Percentiles rank a stretch among this genome's conserved stretches.
Conservation (phyloP, 2,888 invertebrate genomes). For the Scaptomyza cyrtandrae region DNA sequence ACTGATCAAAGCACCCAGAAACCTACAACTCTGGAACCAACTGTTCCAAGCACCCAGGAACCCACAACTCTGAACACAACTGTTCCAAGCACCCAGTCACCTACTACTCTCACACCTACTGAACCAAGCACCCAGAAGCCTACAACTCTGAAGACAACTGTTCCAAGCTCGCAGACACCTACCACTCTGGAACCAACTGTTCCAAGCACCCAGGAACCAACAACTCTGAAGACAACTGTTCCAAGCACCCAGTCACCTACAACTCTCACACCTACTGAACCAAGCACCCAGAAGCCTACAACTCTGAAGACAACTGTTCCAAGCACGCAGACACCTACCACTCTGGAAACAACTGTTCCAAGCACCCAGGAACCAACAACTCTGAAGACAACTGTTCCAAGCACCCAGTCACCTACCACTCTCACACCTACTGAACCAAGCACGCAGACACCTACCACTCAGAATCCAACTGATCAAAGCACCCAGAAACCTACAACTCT, state of each 20-base stretch:
- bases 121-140: neutral
- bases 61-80: neutral
- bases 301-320: neutral
- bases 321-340: constrained; percentile 1
- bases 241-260: neutral
- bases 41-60: neutral
- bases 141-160: constrained; percentile 18
- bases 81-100: no score
- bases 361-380: neutral
- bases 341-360: no score
- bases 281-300: neutral
- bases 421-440: neutral
- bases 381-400: neutral
- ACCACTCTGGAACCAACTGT: neutral
- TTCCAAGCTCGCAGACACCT: neutral
- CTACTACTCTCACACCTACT: neutral
- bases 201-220: neutral
- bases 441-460: constrained; percentile 1
- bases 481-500: neutral
- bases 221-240: neutral
- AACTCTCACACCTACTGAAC: neutral
- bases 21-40: neutral
- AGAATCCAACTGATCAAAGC: no score
- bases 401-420: neutral
- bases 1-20: neutral